Evolutionary conservation across 1,140 invertebrate genomes (phyloP).

Genomic region (Anastrepha obliqua): DNA sequence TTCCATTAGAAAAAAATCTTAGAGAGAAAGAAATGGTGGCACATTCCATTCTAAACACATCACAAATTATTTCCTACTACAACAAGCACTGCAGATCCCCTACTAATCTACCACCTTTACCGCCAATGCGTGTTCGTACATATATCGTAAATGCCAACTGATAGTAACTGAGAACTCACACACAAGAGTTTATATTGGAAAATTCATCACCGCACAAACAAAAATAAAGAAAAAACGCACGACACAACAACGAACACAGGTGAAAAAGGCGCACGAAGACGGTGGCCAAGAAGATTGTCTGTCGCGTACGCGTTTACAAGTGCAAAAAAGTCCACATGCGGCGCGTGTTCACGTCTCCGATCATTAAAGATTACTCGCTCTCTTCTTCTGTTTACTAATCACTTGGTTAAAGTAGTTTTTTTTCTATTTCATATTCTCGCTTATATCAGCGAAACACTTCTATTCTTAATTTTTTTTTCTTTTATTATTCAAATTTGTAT

Average conservation of each 20-base stretch:
- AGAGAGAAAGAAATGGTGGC: not conserved
- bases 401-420: not conserved
- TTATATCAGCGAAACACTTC: not conserved
- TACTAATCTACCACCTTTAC: not conserved
- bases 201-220: constrained; percentile 11
- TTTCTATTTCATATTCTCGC: too few species aligned
- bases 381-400: constrained; percentile 39
- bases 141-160: not conserved
- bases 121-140: not conserved
- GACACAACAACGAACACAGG: constrained; percentile 7
- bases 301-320: constrained; percentile 8
- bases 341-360: not conserved
- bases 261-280: constrained; percentile 6
- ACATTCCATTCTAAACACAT: constrained; percentile 30
- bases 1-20: not conserved
- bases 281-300: not conserved
- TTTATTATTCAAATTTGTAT: not conserved
- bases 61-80: not conserved
- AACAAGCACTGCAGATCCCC: not conserved
- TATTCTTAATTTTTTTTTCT: not conserved
- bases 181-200: not conserved
- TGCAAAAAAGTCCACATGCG: constrained; percentile 34
- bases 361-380: not conserved
- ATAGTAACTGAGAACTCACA: not conserved
- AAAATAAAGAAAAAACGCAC: not conserved